Base-by-base conservation (phyloP, 1,140 invertebrate genomes). In the Heterodera schachtii region DNA sequence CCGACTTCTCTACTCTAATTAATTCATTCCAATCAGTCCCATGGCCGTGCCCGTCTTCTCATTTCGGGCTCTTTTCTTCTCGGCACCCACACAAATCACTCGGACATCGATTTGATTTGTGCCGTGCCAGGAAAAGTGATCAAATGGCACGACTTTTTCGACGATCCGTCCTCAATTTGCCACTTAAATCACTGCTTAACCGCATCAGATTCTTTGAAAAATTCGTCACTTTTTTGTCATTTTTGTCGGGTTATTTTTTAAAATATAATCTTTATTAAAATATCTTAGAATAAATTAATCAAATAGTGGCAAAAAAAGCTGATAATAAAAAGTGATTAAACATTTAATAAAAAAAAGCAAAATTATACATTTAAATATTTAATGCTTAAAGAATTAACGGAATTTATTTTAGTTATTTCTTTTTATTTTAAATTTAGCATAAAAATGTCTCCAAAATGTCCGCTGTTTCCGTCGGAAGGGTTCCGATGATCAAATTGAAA, bases 51-150 rank as follows among this genome's bases (percentile, higher is more conserved):
- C 3, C 57, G 57, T 60, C 57, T 60, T 16, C 57, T 60, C 57
- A 60, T 60, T 60, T 60, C 57, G 57, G 57, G 57, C 57, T 60
- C 57, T 7, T 60, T 60, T 60, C 6, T 60, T 1, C 57, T 60
- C 57, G 57, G 57, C 57, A 4, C 57, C 57, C 8, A 60, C 57
- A 60, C 57, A 60, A 60, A 16, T 60, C 57, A 60, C 13, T 60
- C 57, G 57, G 57, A 60, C 57, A 60, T 60, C 57, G 57, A 60
- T 60, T 60, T 60, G 57, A 60, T 60, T 60, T 60, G 57, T 60
- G 57, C 57, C 57, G 57, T 60, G 57, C 57, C 57, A 9, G 57
- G 57, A 9, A 60, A 60, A 60, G 57, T 16, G 57, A 60, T 60
- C 57, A 60, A 60, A 60, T 9, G 9, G 16, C 9, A 16, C 8